Evolutionary conservation across 2,888 invertebrate genomes (phyloP).

Genomic region (Ophion obscuratus): DNA sequence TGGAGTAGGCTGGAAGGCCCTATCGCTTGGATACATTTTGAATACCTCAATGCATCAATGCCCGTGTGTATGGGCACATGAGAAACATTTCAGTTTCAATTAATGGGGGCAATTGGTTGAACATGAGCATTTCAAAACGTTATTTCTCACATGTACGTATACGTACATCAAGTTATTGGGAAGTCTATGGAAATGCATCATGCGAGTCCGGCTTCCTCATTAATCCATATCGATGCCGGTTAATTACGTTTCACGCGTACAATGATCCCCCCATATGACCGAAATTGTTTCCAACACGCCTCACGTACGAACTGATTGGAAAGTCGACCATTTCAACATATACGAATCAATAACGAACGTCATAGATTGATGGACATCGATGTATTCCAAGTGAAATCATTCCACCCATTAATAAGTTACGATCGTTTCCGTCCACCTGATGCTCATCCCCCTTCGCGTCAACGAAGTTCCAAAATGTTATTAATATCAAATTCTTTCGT

Average conservation of each 20-base stretch:
- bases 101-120: slow-evolving; percentile 34
- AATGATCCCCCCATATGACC: neutral
- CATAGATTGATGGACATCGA: neutral
- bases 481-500: neutral
- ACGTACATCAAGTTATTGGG: neutral
- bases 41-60: neutral
- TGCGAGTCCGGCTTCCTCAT: slow-evolving; percentile 40
- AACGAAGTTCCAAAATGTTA: neutral
- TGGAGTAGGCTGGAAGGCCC: neutral
- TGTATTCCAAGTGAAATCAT: neutral
- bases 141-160: neutral
- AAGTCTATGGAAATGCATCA: neutral
- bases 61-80: neutral
- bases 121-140: neutral
- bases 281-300: slow-evolving; percentile 5
- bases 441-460: neutral
- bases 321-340: neutral
- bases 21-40: neutral
- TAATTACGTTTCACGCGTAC: slow-evolving; percentile 38
- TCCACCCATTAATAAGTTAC: neutral
- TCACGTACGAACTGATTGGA: neutral
- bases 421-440: neutral
- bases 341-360: neutral
- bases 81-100: neutral
- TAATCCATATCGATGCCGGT: slow-evolving; percentile 37